Evolutionary conservation across 2,888 invertebrate genomes (phyloP).

Genomic region (Lasioglossum malachurum): DNA sequence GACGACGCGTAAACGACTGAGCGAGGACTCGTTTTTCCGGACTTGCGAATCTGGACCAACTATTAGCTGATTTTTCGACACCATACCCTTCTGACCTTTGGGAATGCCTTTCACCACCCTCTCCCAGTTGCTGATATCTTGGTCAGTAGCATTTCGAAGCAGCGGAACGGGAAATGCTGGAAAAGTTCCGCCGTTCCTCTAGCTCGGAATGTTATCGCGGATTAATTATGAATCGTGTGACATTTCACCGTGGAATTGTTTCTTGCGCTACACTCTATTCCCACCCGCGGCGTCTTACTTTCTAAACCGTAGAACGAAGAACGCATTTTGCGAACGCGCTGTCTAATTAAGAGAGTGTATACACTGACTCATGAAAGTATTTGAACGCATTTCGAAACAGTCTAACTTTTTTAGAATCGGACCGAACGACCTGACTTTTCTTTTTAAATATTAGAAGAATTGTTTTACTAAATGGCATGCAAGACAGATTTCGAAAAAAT

Average conservation of each 20-base stretch:
- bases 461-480: too few species aligned
- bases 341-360: neutral
- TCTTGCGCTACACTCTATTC: neutral
- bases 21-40: neutral
- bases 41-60: conserved; percentile 27
- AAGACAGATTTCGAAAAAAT: too few species aligned
- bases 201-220: too few species aligned
- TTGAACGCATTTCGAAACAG: too few species aligned
- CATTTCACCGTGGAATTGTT: neutral
- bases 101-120: conserved; percentile 23
- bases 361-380: too few species aligned
- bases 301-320: neutral
- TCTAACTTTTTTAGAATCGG: too few species aligned
- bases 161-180: neutral
- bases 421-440: too few species aligned
- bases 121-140: neutral
- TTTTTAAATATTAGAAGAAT: too few species aligned
- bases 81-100: conserved; percentile 33
- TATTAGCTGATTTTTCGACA: conserved; percentile 26
- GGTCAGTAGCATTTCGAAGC: neutral
- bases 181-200: neutral
- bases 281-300: neutral
- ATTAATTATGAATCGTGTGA: neutral
- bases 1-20: neutral
- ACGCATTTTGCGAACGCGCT: neutral